Evolutionary conservation across 2,113 vertebrate species (phyloP).

Genomic region (Craseonycteris thonglongyai): DNA sequence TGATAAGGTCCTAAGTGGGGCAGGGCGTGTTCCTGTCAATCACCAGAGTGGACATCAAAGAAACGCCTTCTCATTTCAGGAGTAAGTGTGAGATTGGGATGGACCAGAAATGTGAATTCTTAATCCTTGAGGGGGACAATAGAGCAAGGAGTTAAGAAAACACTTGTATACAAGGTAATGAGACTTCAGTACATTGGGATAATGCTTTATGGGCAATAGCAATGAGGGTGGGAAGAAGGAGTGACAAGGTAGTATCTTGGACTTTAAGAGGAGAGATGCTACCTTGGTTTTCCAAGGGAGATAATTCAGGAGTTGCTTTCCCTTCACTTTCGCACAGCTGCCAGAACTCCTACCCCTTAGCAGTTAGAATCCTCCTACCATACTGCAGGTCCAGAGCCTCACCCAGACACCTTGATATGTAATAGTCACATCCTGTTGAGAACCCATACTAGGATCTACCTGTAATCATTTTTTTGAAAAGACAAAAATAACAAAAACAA

Average conservation of each 20-base stretch:
- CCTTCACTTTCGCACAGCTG: background rate
- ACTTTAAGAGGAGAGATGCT: background rate
- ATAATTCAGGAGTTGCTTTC: background rate
- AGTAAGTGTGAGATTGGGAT: background rate
- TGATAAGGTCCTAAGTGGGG: background rate
- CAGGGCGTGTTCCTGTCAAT: background rate
- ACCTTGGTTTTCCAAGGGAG: background rate
- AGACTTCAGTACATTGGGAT: background rate
- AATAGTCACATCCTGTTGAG: background rate
- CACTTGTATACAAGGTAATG: background rate
- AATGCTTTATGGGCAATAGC: background rate
- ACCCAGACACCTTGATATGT: background rate
- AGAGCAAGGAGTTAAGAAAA: background rate
- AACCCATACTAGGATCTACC: background rate
- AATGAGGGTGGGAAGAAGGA: background rate
- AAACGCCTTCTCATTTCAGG: background rate
- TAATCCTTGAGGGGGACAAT: background rate
- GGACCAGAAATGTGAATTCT: background rate
- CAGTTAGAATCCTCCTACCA: background rate
- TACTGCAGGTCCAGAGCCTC: background rate
- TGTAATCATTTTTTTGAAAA: background rate
- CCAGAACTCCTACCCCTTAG: background rate
- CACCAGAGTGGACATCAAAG: background rate
- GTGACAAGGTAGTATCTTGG: background rate
- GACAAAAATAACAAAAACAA: background rate